Base-by-base conservation (phyloP, 2,888 invertebrate species). In the Lepidocyrtoides sp. region DNA sequence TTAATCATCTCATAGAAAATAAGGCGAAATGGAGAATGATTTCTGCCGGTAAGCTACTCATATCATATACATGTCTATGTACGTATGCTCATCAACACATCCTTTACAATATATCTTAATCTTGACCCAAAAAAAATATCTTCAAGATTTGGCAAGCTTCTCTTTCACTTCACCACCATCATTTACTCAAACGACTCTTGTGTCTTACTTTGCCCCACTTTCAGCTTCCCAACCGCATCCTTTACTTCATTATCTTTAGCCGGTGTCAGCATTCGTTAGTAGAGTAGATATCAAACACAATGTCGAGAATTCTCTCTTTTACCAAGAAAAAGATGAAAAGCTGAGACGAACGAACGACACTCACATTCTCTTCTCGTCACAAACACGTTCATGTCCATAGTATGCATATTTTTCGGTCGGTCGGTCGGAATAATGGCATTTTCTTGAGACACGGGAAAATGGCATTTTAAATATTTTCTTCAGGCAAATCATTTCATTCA, bases 11-110 rank as follows among this genome's bases (percentile, higher is more conserved):
- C 32, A 85, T 91, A 23, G 94, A 94, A 79, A 94, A 94, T 85
- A 94, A 94, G 79, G 93, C 94, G 23, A 94, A 94, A 88, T 94
- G 94, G 94, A 91, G 93, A 89, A 93, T 93, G 94, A 94, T 94
- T 57, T 93, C 94, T 66, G 93, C 93, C 41, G 94, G 94, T 94
- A 92, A 93, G 93, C 44, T 36, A 7, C 4, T 57, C 17, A 57
- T 48, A 48, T 2, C 17, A 51, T 4, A 48, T 48, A 48, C 14
- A 41, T 41, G 41, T 23, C 26, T 12, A 3, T 66, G n/a, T n/a
- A n/a, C n/a, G n/a, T n/a, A n/a, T n/a, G n/a, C n/a, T n/a, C n/a
- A n/a, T n/a, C n/a, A 36, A 36, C 36, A 4, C 36, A 36, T 36
- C 7, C 36, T 36, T 36, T 36, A 4, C 3, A 36, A 36, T n/a